A percentile compares a stretch with the other conserved stretches of the same genome.
Conservation (phyloP, 2,888 invertebrate species). For the Quadriops clusia region DNA sequence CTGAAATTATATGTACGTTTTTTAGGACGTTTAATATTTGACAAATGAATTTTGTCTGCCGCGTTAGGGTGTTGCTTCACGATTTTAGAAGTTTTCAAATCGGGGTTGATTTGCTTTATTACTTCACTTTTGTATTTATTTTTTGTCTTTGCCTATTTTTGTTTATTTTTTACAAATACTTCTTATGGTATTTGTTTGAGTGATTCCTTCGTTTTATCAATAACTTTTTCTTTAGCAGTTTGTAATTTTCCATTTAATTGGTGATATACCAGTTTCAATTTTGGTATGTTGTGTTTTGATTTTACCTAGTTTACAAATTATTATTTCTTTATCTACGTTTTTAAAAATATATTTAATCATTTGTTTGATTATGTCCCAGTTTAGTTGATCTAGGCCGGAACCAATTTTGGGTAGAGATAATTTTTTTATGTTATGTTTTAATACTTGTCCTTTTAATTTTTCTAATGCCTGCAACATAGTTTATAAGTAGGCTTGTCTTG, state of each 20-base stretch:
- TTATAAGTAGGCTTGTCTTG: constrained; percentile 41
- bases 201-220: constrained; percentile 2
- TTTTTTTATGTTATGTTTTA: constrained; percentile 37
- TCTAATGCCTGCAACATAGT: constrained; percentile 36
- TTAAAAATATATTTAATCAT: constrained; percentile 42
- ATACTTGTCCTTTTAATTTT: constrained; percentile 36
- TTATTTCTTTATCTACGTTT: constrained; percentile 38
- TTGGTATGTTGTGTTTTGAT: constrained; percentile 4
- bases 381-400: constrained; percentile 52
- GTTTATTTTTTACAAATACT: constrained; percentile 5
- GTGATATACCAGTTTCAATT: constrained; percentile 12
- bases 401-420: constrained; percentile 54
- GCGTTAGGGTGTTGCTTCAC: background rate
- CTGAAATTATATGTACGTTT: too few species aligned
- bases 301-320: constrained; percentile 45
- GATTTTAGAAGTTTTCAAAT: constrained; percentile 8
- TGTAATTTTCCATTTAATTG: constrained; percentile 5
- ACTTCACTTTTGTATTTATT: constrained; percentile 5
- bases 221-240: constrained; percentile 1
- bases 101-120: constrained; percentile 2
- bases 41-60: constrained; percentile 6
- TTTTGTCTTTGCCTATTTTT: constrained; percentile 5
- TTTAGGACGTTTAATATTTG: constrained; percentile 7
- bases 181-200: constrained; percentile 4
- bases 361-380: constrained; percentile 46